These are phyloP conservation scores for Zaprionus obscuricornis DNA, from an alignment of 2,888 invertebrate species.

Conservation along the genomic window DNA sequence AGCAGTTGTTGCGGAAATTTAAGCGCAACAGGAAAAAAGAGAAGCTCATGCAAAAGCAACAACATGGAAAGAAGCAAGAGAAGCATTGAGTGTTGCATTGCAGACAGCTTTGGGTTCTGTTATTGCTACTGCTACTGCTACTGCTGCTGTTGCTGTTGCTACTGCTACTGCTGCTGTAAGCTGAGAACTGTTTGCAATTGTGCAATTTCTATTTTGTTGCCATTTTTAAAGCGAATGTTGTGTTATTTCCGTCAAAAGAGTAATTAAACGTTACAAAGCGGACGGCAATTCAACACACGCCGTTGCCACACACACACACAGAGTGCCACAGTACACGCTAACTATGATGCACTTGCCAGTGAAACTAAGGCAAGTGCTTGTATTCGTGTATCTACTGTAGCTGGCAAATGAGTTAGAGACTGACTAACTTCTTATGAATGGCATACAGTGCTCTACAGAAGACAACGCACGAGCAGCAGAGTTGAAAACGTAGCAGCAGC, in stretches of 20 bases:
- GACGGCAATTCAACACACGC: slow-evolving; percentile 60
- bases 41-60: too few relatives aligned
- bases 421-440: slow-evolving; percentile 44
- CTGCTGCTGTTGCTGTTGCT: neutral
- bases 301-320: neutral
- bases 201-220: slow-evolving; percentile 55
- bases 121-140: neutral
- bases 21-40: slow-evolving; percentile 15
- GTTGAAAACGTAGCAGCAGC: neutral
- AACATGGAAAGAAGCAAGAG: neutral
- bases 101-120: slow-evolving; percentile 5
- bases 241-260: slow-evolving; percentile 77
- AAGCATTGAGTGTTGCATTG: slow-evolving; percentile 31
- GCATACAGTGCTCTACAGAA: slow-evolving; percentile 49
- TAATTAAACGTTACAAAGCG: slow-evolving; percentile 74
- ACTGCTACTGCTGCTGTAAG: too few relatives aligned
- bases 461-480: slow-evolving; percentile 14
- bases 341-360: neutral
- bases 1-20: slow-evolving; percentile 29
- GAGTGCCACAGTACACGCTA: neutral
- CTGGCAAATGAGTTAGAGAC: slow-evolving; percentile 30
- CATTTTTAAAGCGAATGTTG: slow-evolving; percentile 62
- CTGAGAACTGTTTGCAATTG: slow-evolving; percentile 24
- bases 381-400: slow-evolving; percentile 11
- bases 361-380: neutral